phyloP scores from a whole-genome alignment of 1,140 invertebrate genomes.

The Helicoverpa armigera region DNA sequence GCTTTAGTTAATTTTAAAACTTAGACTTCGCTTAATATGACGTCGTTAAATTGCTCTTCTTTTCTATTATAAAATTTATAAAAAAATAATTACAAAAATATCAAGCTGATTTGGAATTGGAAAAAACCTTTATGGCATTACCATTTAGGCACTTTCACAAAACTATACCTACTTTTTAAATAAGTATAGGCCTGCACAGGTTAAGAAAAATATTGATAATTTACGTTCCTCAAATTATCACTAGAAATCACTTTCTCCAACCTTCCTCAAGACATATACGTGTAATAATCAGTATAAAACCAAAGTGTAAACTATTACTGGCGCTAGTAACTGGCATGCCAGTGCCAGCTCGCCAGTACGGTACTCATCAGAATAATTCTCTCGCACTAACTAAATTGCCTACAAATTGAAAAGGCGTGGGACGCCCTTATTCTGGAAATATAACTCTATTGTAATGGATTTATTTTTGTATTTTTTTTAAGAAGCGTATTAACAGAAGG shows the following conservation, averaged over 20 bases:
- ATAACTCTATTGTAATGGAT: neutral
- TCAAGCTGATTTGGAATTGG: too few relatives aligned
- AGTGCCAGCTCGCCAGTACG: slow-evolving; percentile 1
- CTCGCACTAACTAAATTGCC: slow-evolving; percentile 57
- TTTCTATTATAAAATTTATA: too few relatives aligned
- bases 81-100: neutral
- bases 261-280: neutral
- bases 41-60: too few relatives aligned
- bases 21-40: too few relatives aligned
- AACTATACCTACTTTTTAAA: too few relatives aligned
- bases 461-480: neutral
- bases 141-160: too few relatives aligned
- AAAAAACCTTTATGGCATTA: too few relatives aligned
- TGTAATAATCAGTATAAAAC: slow-evolving; percentile 45
- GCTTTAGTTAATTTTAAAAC: too few relatives aligned
- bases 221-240: too few relatives aligned
- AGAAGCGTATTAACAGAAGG: neutral
- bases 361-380: slow-evolving; percentile 62
- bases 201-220: too few relatives aligned
- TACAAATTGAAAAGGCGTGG: slow-evolving; percentile 62
- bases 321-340: slow-evolving; percentile 20
- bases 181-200: too few relatives aligned
- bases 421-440: slow-evolving; percentile 25
- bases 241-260: neutral
- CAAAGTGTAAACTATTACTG: slow-evolving; percentile 54